phyloP scores from a whole-genome alignment of 2,113 vertebrate species.

The Lagopus leucura region DNA sequence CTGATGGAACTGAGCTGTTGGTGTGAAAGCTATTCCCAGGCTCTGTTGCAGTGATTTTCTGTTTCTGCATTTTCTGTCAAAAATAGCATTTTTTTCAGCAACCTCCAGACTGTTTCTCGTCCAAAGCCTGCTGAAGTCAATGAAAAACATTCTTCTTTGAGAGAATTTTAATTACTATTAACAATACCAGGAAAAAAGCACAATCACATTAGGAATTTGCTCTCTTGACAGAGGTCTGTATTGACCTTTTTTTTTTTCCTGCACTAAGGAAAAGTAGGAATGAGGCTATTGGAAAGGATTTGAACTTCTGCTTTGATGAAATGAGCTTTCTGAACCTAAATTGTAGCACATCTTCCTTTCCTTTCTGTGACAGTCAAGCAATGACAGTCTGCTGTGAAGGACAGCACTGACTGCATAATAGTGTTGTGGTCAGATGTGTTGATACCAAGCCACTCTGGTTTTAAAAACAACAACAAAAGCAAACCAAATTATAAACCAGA shows the following conservation, averaged over 20 bases:
- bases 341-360: background rate
- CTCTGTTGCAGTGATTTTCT: background rate
- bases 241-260: background rate
- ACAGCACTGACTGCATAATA: rapidly evolving
- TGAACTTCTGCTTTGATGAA: background rate
- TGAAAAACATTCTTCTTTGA: background rate
- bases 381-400: background rate
- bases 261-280: background rate
- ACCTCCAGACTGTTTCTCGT: background rate
- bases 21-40: constrained; percentile 20
- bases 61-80: constrained; percentile 25
- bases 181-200: background rate
- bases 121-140: constrained; percentile 17
- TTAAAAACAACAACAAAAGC: background rate
- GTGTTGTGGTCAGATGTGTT: background rate
- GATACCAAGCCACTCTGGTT: background rate
- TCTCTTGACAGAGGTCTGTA: background rate
- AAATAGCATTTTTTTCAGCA: constrained; percentile 9
- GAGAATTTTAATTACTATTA: background rate
- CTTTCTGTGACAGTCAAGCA: background rate
- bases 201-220: background rate
- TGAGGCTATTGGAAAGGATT: background rate
- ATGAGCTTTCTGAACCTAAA: background rate
- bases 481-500: background rate
- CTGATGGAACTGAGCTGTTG: constrained; percentile 33